These are phyloP conservation scores for Drosophila dunni DNA, from an alignment of 1,140 invertebrate species.

Conservation along the genomic window DNA sequence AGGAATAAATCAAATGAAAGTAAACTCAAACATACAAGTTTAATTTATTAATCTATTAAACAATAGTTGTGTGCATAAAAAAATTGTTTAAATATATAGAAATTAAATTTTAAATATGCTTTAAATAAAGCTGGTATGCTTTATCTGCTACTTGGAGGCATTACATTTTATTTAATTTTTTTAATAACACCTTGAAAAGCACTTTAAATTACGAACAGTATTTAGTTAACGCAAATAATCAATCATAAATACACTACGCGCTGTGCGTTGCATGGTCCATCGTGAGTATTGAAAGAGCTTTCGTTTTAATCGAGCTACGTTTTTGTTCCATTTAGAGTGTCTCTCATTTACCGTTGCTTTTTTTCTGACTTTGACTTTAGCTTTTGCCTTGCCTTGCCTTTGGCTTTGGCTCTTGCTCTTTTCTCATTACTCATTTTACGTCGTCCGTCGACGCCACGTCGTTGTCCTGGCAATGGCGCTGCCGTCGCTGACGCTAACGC, in stretches of 20 bases:
- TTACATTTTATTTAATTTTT: too few species aligned
- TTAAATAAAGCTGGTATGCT: too few species aligned
- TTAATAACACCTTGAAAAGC: too few species aligned
- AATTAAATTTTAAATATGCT: too few species aligned
- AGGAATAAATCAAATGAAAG: too few species aligned
- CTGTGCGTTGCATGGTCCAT: conserved; percentile 4
- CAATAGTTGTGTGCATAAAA: too few species aligned
- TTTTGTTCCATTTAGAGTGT: conserved; percentile 4
- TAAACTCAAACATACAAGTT: too few species aligned
- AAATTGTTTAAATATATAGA: too few species aligned
- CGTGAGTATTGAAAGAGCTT: conserved; percentile 13
- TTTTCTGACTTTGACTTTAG: conserved; percentile 3
- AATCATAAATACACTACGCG: conserved; percentile 1
- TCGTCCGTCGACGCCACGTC: conserved; percentile 15
- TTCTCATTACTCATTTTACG: conserved; percentile 31
- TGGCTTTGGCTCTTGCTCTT: conserved; percentile 12
- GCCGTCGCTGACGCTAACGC: too few species aligned
- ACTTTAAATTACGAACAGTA: neutral
- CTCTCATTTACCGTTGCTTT: conserved; percentile 18
- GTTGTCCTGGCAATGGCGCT: conserved; percentile 49
- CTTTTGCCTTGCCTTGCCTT: conserved; percentile 8
- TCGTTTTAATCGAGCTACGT: conserved; percentile 10
- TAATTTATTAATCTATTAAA: too few species aligned
- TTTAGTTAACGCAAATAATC: neutral
- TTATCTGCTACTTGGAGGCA: too few species aligned